Conservation (phyloP, 1,140 invertebrate genomes). For the Trachymyrmex septentrionalis region DNA sequence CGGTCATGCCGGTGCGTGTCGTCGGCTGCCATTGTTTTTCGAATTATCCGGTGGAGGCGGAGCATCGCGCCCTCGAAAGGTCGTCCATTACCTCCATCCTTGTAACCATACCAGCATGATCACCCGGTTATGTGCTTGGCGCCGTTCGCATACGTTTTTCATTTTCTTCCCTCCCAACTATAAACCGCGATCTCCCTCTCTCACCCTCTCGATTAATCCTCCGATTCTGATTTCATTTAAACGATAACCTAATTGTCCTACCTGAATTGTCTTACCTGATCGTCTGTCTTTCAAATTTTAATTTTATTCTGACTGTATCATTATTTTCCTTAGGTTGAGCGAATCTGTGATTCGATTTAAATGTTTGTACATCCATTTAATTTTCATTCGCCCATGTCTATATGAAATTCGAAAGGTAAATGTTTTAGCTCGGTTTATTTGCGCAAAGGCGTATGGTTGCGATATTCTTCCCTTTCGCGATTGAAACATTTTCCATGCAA, state of each 20-base stretch:
- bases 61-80: conserved; percentile 85
- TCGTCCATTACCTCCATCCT: conserved; percentile 78
- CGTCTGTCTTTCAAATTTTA: not conserved
- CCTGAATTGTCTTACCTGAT: too few species aligned
- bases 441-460: conserved; percentile 26
- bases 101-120: conserved; percentile 48
- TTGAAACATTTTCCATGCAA: conserved; percentile 34
- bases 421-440: not conserved
- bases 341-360: not conserved
- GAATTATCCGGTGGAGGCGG: conserved; percentile 82
- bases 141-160: conserved; percentile 35
- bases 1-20: conserved; percentile 60
- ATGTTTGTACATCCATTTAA: not conserved
- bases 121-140: conserved; percentile 51
- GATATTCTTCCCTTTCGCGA: conserved; percentile 9
- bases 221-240: not conserved
- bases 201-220: not conserved
- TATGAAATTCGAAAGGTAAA: conserved; percentile 1
- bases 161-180: conserved; percentile 13
- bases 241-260: not conserved
- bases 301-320: not conserved
- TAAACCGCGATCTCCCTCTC: not conserved
- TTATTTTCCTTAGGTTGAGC: not conserved
- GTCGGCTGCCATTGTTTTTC: conserved; percentile 84
- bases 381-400: not conserved